Base-by-base conservation (phyloP, 2,113 vertebrate species). In the Calypte anna region DNA sequence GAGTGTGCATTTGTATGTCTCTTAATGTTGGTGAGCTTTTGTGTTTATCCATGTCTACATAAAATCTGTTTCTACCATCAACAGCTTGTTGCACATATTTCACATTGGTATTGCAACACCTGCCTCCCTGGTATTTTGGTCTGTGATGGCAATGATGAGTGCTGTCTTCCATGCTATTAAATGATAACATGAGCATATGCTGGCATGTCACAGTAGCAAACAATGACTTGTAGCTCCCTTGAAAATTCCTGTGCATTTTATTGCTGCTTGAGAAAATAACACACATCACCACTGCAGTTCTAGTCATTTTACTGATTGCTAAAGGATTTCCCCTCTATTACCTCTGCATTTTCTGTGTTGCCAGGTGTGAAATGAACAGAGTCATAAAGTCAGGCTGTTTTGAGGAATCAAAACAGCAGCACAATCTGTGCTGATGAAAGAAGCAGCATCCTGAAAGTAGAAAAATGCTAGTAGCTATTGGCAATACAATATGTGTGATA, bases 341-440 rank as follows among this genome's bases (percentile, higher is more conserved):
- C 81, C 89, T 94, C 82, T 85, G 78, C 79, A 95, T 94, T 96
- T 96, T 94, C 84, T 94, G 84, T 96, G 93, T 94, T 96, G 82
- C 80, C 93, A 97, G 84, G 93, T 97, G 86, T 96, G 95, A 97
- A 97, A 97, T 96, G 80, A 97, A 96, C 64, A 89, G 88, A 96
- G 95, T 95, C 88, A 84, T 96, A 94, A 94, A 77, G 75, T 90
- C 50, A 89, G 86, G 61, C 61, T 92, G 88, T 61, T 96, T 94
- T 63, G 84, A 30, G 87, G 89, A 84, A 83, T 73, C 83, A 84
- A 92, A 89, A 75, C 69, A 91, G 54, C 88, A 85, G 80, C 59
- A 62, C 18, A 68, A 62, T 69, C 90, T 86, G 57, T 19, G 22
- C 48, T 91, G 46, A 76, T 84, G 83, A 72, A 93, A 85, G 79